Conservation (phyloP, 2,113 vertebrate species). For the Cacatua alba region DNA sequence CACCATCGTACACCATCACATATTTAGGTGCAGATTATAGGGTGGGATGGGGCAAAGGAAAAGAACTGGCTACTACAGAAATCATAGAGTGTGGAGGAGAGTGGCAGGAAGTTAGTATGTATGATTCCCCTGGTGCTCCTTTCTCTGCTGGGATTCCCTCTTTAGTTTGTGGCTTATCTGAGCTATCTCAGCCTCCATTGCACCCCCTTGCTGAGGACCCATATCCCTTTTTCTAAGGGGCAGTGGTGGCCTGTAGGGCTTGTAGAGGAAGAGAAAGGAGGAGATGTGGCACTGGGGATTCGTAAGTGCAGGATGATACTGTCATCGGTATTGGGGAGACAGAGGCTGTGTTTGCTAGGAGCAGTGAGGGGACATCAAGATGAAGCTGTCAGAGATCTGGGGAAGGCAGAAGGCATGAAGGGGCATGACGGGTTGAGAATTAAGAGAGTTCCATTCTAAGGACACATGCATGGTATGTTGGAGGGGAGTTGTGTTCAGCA, state of each 20-base stretch:
- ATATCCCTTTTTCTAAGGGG: background rate
- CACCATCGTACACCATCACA: background rate
- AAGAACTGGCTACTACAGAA: background rate
- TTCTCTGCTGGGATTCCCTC: background rate
- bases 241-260: background rate
- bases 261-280: background rate
- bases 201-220: background rate
- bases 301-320: background rate
- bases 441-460: background rate
- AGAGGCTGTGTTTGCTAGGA: background rate
- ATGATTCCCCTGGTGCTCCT: background rate
- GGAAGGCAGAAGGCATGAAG: background rate
- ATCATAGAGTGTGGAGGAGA: background rate
- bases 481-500: background rate
- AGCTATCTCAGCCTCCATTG: background rate
- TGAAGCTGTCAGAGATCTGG: background rate
- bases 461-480: rapidly evolving
- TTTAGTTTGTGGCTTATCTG: rapidly evolving
- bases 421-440: background rate
- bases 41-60: background rate
- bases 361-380: background rate
- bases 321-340: background rate
- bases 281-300: background rate
- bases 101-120: background rate
- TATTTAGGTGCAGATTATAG: background rate